Base-by-base conservation (phyloP, 92 coral and sea anemone genomes). In the Porites rus region DNA sequence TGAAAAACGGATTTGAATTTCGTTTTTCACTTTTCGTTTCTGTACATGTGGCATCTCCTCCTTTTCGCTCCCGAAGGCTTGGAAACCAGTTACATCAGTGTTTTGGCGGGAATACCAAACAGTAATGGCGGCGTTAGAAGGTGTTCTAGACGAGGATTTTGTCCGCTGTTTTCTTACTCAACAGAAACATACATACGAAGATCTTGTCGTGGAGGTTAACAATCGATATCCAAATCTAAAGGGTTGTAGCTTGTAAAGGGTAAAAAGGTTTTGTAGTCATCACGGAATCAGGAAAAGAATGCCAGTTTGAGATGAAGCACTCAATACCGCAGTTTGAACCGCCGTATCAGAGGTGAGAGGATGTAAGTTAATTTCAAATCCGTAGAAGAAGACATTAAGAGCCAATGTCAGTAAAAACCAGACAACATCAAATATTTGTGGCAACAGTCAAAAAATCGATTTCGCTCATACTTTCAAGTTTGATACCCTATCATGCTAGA, bases 341-440 rank as follows among this genome's bases (percentile, higher is more conserved):
- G 73, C 3, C n/a, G 16, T 69, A 69, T 69, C 73, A 24, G 73
- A 69, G 73, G 73, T 69, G n/a, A 65, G 67, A 19, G 18, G 13
- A 12, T 63, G 67, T 31, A 31, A 31, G 38, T 31, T 31, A 31
- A 31, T 63, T 63, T 12, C 67, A 63, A 18, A 65, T 65, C 65
- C 21, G 7, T 9, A 19, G 31, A n/a, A 65, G 28, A 24, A 10
- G 73, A 24, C 51, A 24, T 25, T n/a, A 69, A n/a, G n/a, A n/a
- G 75, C n/a, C n/a, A n/a, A n/a, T n/a, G n/a, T n/a, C n/a, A n/a
- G n/a, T n/a, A n/a, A n/a, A n/a, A n/a, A n/a, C n/a, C n/a, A n/a
- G n/a, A n/a, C n/a, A n/a, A n/a, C n/a, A n/a, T n/a, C n/a, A n/a
- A n/a, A n/a, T n/a, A n/a, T n/a, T n/a, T n/a, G n/a, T n/a, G n/a